Evolutionary conservation across 2,888 invertebrate genomes (phyloP).

Genomic region (Ditula angustiorana): DNA sequence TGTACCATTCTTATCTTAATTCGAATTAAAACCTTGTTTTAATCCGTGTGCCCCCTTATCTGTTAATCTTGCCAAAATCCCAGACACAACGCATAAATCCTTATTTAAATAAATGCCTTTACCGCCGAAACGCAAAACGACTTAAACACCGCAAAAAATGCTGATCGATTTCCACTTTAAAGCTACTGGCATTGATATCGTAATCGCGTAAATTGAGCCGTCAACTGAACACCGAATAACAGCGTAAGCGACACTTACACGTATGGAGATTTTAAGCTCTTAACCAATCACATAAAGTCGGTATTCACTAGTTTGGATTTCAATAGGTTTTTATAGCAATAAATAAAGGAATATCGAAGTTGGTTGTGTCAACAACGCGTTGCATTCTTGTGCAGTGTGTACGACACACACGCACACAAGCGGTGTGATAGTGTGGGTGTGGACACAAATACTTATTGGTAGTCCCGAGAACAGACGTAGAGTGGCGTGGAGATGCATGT

Average conservation of each 20-base stretch:
- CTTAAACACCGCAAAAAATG: slow-evolving; percentile 47
- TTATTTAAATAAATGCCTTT: slow-evolving; percentile 82
- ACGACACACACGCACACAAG: slow-evolving; percentile 53
- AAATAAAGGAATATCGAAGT: slow-evolving; percentile 86
- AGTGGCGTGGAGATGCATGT: slow-evolving; percentile 35
- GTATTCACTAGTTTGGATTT: slow-evolving; percentile 41
- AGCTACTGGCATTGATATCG: slow-evolving; percentile 45
- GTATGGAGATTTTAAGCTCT: slow-evolving; percentile 44
- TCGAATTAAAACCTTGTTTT: slow-evolving; percentile 53
- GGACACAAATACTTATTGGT: slow-evolving; percentile 83
- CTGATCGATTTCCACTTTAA: slow-evolving; percentile 53
- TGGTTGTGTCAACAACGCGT: slow-evolving; percentile 84
- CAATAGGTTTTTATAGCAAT: slow-evolving; percentile 82
- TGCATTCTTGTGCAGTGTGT: slow-evolving; percentile 83
- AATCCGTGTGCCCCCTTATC: slow-evolving; percentile 76
- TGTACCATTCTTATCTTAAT: slow-evolving; percentile 65
- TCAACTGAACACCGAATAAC: slow-evolving; percentile 46
- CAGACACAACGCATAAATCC: slow-evolving; percentile 84
- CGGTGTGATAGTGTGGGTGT: slow-evolving; percentile 59
- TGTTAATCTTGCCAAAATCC: slow-evolving; percentile 82
- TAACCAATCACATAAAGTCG: rapidly evolving
- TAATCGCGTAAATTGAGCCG: slow-evolving; percentile 48
- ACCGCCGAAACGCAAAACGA: slow-evolving; percentile 48
- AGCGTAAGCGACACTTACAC: slow-evolving; percentile 49
- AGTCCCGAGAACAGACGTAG: slow-evolving; percentile 68